A percentile compares a stretch with the other conserved stretches of the same genome.
phyloP scores from a whole-genome alignment of 2,113 vertebrate species.

The Azemiops feae region DNA sequence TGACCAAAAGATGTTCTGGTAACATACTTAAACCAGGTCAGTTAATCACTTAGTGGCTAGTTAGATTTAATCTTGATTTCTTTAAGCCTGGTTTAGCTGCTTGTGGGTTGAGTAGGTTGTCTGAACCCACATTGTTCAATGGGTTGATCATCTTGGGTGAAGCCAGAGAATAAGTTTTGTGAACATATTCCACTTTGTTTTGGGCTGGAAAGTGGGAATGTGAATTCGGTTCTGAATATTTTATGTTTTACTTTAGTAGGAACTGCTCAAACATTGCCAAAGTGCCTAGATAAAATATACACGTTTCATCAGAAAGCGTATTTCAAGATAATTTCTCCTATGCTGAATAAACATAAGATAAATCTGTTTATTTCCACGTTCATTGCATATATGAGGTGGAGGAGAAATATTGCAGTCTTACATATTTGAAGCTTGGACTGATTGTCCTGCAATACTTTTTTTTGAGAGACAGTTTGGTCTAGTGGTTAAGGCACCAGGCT shows the following conservation, averaged over 20 bases:
- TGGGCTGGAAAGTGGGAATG: not conserved
- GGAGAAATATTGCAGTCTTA: constrained; percentile 11
- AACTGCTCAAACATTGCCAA: not conserved
- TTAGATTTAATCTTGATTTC: not conserved
- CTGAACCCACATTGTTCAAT: not conserved
- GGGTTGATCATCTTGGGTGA: not conserved
- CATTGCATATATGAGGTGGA: not conserved
- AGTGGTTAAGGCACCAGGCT: too few species aligned
- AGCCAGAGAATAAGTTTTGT: not conserved
- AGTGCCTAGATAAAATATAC: constrained; percentile 4
- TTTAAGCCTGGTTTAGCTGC: not conserved
- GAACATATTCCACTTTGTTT: not conserved
- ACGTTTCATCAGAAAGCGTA: constrained; percentile 14
- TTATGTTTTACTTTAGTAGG: constrained; percentile 32
- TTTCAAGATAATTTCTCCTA: constrained; percentile 4
- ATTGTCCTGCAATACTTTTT: constrained; percentile 19
- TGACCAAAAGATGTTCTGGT: not conserved
- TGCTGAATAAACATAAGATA: constrained; percentile 34
- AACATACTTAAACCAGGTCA: not conserved
- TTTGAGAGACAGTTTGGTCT: too few species aligned
- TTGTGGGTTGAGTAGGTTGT: not conserved
- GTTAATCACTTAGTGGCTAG: not conserved
- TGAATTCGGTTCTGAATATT: not conserved
- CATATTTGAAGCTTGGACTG: constrained; percentile 11
- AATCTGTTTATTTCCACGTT: constrained; percentile 37